Percentiles rank a stretch among this genome's conserved stretches.
These are phyloP conservation scores for Eupleurogrammus muticus DNA, from an alignment of 2,797 vertebrate genomes.

Conservation along the genomic window DNA sequence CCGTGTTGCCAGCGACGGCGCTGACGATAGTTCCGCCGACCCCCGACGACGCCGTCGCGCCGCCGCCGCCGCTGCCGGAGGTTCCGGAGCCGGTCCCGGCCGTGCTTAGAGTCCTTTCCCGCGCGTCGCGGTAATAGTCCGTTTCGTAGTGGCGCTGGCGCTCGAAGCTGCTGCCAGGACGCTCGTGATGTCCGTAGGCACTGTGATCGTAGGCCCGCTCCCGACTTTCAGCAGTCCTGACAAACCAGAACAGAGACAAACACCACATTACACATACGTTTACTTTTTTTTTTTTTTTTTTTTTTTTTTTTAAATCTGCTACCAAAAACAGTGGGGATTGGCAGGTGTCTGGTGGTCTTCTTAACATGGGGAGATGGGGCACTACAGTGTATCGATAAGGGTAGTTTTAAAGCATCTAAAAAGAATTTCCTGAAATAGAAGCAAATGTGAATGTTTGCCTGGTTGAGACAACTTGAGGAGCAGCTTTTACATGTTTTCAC, in stretches of 20 bases:
- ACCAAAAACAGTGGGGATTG: conserved; percentile 41
- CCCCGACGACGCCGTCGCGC: conserved; percentile 72
- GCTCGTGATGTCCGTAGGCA: conserved; percentile 99
- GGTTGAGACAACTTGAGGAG: conserved; percentile 4
- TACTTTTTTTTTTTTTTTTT: no score
- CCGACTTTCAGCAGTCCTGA: conserved; percentile 95
- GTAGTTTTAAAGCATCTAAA: conserved; percentile 15
- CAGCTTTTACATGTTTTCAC: background rate
- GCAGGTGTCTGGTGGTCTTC: conserved; percentile 43
- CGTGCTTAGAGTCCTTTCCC: conserved; percentile 90
- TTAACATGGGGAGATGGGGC: conserved; percentile 36
- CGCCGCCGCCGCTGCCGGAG: conserved; percentile 76
- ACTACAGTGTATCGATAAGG: conserved; percentile 31
- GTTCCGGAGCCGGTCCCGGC: conserved; percentile 78
- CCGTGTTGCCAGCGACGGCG: conserved; percentile 63
- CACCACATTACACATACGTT: conserved; percentile 43
- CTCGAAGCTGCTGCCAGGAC: conserved; percentile 91
- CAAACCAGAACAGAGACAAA: conserved; percentile 63
- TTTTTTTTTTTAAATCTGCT: conserved; percentile 8
- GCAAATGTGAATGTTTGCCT: conserved; percentile 6
- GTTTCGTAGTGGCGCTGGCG: conserved; percentile 97
- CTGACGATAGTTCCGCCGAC: conserved; percentile 77
- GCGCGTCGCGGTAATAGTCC: conserved; percentile 96
- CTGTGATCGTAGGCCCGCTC: conserved; percentile 98
- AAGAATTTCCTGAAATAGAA: conserved; percentile 12